Evolutionary conservation across 2,113 vertebrate species (phyloP), one percentile per base, ranked within the genome.

Genomic region (Capricornis sumatraensis): DNA sequence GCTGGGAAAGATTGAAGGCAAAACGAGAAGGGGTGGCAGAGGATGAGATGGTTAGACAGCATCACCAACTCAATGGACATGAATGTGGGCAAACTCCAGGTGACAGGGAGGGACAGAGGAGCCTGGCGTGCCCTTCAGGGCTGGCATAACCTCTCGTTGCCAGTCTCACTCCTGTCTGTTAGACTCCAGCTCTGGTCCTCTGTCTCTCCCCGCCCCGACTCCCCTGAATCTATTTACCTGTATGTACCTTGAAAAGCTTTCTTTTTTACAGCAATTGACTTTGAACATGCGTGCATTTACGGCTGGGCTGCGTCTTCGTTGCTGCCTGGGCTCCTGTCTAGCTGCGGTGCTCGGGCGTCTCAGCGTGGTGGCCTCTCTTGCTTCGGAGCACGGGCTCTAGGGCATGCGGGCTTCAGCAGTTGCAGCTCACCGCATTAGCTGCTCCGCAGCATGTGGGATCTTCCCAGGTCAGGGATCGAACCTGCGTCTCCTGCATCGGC

Each of bases 401-500:
- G 36, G 21, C 19, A 3, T 23, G 19, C 0, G 2, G 67, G n/a
- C n/a, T 74, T 40, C 36, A 7, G 40, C 14, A 14, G 23, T 0
- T 76, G 23, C 71, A 14, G 71, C 40, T 6, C 10, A 71, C n/a
- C 0, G 19, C 19, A 40, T 36, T 36, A 21, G 36, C 4, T 43
- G 40, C 23, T 15, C 21, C 2, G 1, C 71, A 76, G 40, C 12
- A 27, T 43, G 71, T 43, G 40, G 71, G 71, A 14, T 76, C 40
- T 76, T 27, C 40, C 71, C 23, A 40, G 40, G 4, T 7, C 40
- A 27, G 71, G 71, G 71, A 76, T 76, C 12, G 0, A 76, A 76
- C 71, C 71, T 27, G 40, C 12, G 12, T 27, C 71, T 76, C 71
- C 71, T 6, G 36, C 40, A 43, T 1, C 27, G 40, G 71, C 71